Evolutionary conservation across 2,888 invertebrate genomes (phyloP), one percentile per base, ranked within the genome.

Genomic region (Chironomus riparius): DNA sequence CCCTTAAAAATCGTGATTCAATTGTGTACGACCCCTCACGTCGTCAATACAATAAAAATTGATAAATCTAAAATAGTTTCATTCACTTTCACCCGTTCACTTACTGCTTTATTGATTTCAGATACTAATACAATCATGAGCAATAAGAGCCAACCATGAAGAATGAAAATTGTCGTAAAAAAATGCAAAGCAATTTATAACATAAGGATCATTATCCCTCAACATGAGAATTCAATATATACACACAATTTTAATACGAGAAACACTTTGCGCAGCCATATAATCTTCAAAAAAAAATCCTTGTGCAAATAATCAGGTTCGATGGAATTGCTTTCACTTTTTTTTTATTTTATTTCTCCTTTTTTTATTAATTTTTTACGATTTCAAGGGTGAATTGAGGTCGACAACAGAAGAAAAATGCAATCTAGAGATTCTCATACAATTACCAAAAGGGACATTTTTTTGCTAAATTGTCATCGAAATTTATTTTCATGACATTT

Each of bases 301-400:
- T 18, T 65, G 65, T 65, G 65, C 65, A 65, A 65, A 65, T 65
- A 65, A 24, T 65, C 65, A 65, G 24, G 24, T 21, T 56, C 56
- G 15, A 56, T 56, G 56, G 18, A 56, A 56, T 18, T 56, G 56
- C 56, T 56, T 56, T 56, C 56, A 56, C 56, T 56, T 56, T 56
- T 50, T 24, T 56, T 18, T 56, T 18, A 56, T 18, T 56, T 56
- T 56, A 12, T 38, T 68, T 28, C 24, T 24, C n/a, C 68, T 68
- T 28, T 68, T 68, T 70, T 70, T 70, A 70, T 70, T 70, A 70
- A 70, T 70, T 70, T 70, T 70, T 68, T 70, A 47, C 47, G 47
- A 70, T 70, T 47, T 48, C 70, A 48, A 70, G 48, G 70, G 70
- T 47, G 69, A 65, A 24, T 65, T 65, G 22, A 24, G 21, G 65